Conservation (phyloP, 2,888 invertebrate species). For the Blomia tropicalis region DNA sequence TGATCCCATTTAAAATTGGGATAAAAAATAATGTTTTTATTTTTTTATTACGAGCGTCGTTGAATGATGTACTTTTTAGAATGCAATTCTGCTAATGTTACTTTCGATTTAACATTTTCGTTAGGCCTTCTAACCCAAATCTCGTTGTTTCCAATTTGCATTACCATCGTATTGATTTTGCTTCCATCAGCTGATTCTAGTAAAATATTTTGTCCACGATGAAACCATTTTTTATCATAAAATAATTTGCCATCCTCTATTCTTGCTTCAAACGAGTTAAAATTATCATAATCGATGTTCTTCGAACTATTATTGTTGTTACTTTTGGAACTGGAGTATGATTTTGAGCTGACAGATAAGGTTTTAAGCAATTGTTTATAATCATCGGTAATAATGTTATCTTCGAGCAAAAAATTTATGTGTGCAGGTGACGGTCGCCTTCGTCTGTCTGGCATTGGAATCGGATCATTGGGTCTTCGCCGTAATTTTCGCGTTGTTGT, state of each 20-base stretch:
- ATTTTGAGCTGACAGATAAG: background rate
- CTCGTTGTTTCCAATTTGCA: conserved; percentile 56
- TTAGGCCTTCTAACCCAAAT: conserved; percentile 18
- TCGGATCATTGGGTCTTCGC: conserved; percentile 43
- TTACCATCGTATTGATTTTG: conserved; percentile 72
- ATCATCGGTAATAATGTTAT: conserved; percentile 72
- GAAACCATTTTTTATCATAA: conserved; percentile 87
- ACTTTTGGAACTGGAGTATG: background rate
- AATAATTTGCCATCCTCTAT: conserved; percentile 86
- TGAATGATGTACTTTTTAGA: conserved; percentile 17
- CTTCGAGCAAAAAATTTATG: conserved; percentile 70
- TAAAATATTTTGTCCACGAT: conserved; percentile 78
- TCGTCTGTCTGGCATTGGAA: conserved; percentile 61
- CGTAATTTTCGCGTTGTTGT: conserved; percentile 85
- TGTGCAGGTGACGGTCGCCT: conserved; percentile 49
- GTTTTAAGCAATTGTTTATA: conserved; percentile 54
- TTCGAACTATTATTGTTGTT: conserved; percentile 3
- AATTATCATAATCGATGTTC: background rate
- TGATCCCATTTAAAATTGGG: background rate
- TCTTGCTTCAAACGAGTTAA: conserved; percentile 48
- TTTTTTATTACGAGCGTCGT: conserved; percentile 17
- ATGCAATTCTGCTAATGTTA: conserved; percentile 19
- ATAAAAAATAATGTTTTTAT: background rate
- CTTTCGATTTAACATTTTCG: conserved; percentile 12
- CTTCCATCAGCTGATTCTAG: conserved; percentile 66